These are phyloP conservation scores for Macrotrachela quadricornifera DNA, from an alignment of 1,140 invertebrate genomes.

Conservation along the genomic window DNA sequence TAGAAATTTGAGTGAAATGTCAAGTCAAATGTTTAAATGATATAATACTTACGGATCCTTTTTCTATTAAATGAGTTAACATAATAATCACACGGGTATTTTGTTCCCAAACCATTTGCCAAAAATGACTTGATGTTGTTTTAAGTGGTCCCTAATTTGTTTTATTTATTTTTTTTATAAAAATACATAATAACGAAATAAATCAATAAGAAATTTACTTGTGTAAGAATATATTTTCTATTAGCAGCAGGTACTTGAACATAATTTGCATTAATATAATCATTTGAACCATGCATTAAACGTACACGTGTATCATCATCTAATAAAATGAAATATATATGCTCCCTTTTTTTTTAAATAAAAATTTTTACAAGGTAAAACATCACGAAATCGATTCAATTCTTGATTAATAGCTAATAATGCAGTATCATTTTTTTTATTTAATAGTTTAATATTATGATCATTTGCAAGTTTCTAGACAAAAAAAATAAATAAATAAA, in stretches of 20 bases:
- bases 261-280: conserved; percentile 84
- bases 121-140: conserved; percentile 70
- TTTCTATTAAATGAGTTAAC: conserved; percentile 83
- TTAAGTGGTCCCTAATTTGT: conserved; percentile 64
- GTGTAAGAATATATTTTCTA: conserved; percentile 61
- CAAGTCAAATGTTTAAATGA: no score
- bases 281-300: conserved; percentile 42
- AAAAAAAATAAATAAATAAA: no score
- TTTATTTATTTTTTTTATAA: conserved; percentile 7
- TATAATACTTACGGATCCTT: conserved; percentile 19
- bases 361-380: conserved; percentile 49
- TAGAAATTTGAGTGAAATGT: no score
- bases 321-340: conserved; percentile 9
- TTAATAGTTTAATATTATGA: no score
- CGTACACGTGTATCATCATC: conserved; percentile 62
- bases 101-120: conserved; percentile 95
- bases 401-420: conserved; percentile 40
- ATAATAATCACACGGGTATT: conserved; percentile 67
- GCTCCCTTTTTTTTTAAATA: background rate
- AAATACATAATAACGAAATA: no score
- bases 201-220: conserved; percentile 20
- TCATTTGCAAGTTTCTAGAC: no score
- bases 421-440: no score
- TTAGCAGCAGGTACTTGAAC: conserved; percentile 56
- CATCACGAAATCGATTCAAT: conserved; percentile 76